A percentile compares a stretch with the other conserved stretches of the same genome.
These are phyloP conservation scores for Mixornis gularis DNA, from an alignment of 2,113 vertebrate species.

Conservation along the genomic window DNA sequence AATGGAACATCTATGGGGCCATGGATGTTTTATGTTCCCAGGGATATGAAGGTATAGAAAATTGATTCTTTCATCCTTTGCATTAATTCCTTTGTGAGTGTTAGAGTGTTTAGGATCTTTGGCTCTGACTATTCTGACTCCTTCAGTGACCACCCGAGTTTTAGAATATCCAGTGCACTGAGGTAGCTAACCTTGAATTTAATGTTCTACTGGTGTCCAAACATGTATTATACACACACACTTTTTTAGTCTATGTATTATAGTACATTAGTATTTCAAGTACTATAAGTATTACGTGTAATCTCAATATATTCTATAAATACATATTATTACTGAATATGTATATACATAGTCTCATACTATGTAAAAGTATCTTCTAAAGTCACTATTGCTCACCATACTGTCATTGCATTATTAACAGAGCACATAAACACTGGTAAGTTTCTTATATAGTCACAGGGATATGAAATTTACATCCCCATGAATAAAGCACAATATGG, in stretches of 20 bases:
- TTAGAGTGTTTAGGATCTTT: background rate
- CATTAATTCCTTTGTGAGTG: background rate
- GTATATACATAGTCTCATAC: background rate
- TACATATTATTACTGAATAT: background rate
- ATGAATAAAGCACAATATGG: background rate
- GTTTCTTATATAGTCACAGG: background rate
- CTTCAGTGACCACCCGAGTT: background rate
- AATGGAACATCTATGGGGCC: conserved; percentile 80
- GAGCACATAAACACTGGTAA: background rate
- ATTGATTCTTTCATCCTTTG: background rate
- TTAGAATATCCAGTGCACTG: background rate
- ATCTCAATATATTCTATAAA: background rate
- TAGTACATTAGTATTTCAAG: background rate
- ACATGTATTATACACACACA: background rate
- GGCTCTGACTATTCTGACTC: background rate
- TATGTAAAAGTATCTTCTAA: background rate
- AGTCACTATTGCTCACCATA: background rate
- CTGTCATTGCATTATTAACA: background rate
- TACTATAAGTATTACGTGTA: background rate
- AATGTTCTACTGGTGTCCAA: background rate
- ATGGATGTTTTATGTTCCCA: conserved; percentile 76
- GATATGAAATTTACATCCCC: background rate
- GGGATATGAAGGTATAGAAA: conserved; percentile 81
- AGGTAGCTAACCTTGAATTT: background rate
- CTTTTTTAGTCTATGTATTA: background rate